Base-by-base conservation (phyloP, 2,888 invertebrate species). In the Isoperla grammatica region DNA sequence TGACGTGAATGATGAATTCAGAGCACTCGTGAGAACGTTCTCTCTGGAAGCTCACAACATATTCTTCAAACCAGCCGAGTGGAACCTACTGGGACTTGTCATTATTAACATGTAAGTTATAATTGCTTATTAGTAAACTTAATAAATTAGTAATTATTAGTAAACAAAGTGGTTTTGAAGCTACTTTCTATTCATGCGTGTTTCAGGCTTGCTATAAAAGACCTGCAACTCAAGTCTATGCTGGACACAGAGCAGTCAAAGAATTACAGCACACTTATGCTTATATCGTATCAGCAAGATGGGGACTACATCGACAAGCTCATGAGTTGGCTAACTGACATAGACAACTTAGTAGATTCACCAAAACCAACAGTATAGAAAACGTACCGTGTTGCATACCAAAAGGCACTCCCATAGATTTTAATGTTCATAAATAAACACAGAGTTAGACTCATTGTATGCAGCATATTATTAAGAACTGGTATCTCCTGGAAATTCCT, bases 31-130 rank as follows among this genome's bases (percentile, higher is more conserved):
- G 0, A 81, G 79, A 64, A 85, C 85, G 29, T 86, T 87, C 68
- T 81, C 82, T 64, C 75, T 89, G 50, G 81, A 81, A 66, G 82
- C 87, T 1, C 78, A 83, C 66, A 90, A 88, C 70, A 84, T 90
- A 35, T 79, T 83, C 69, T 86, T 88, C 68, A 86, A 84, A 71
- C 85, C 86, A 0, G 74, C 79, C 12, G 83, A 87, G 67, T 88
- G 88, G 88, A 85, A 79, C 61, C 73, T 88, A 22, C 81, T 88
- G 60, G 81, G 83, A 2, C 75, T 88, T n/a, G 74, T 88, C 42
- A 76, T 88, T 42, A 79, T 88, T 19, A 83, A 85, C 72, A 75
- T 89, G 78, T 84, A 76, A 77, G 80, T 75, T 65, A 56, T 61
- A 55, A 55, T 40, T 56, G 29, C 50, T 43, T 13, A 19, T 2